phyloP scores from a whole-genome alignment of 2,113 vertebrate species.

The Leptocoma aspasia region DNA sequence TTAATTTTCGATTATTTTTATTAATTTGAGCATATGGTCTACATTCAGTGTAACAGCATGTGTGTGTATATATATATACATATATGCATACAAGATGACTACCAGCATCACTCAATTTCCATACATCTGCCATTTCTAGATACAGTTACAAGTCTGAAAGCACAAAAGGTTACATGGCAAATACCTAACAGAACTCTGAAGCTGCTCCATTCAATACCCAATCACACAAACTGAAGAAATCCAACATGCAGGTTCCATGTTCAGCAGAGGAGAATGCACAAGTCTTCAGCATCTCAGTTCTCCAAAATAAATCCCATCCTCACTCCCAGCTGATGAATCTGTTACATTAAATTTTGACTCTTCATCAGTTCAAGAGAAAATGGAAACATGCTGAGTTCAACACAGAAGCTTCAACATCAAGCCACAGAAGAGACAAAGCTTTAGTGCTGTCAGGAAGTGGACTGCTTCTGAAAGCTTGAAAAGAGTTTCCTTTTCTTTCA shows the following conservation, averaged over 20 bases:
- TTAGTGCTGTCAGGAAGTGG: neutral
- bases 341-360: neutral
- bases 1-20: neutral
- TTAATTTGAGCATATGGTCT: neutral
- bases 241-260: neutral
- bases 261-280: fast-evolving
- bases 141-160: neutral
- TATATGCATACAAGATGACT: fast-evolving
- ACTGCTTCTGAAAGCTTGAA: neutral
- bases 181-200: neutral
- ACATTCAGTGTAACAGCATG: neutral
- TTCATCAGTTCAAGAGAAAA: neutral
- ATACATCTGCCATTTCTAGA: neutral
- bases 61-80: fast-evolving
- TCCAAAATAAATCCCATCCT: neutral
- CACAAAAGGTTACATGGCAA: neutral
- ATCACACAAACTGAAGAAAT: neutral
- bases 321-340: neutral
- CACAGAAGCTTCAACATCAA: neutral
- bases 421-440: neutral
- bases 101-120: neutral
- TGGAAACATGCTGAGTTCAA: neutral
- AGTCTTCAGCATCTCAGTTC: neutral
- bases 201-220: neutral
- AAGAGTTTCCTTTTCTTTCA: neutral